These are phyloP conservation scores for Troilus luridus DNA, from an alignment of 2,888 invertebrate species.

Conservation along the genomic window DNA sequence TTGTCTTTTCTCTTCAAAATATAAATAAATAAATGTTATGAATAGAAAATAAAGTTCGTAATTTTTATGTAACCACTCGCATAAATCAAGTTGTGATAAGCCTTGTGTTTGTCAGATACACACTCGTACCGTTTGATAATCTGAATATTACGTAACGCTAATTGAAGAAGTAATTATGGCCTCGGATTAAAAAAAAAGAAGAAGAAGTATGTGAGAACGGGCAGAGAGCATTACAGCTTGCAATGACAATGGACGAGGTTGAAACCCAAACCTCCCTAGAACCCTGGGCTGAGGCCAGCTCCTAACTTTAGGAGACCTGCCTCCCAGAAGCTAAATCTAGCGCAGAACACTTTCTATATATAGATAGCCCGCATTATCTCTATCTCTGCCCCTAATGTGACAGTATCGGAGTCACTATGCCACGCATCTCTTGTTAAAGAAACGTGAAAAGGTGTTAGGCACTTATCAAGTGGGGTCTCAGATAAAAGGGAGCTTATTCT, in stretches of 20 bases:
- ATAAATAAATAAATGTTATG: no score
- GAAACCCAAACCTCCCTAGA: conserved; percentile 28
- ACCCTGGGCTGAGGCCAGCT: not conserved
- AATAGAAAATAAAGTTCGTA: no score
- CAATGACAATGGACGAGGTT: not conserved
- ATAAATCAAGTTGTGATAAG: no score
- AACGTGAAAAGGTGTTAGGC: not conserved
- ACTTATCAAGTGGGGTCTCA: not conserved
- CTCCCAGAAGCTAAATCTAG: conserved; percentile 15
- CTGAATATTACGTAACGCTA: not conserved
- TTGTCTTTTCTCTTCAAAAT: no score
- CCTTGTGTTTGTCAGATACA: no score
- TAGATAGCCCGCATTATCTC: conserved; percentile 13
- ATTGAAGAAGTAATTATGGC: not conserved
- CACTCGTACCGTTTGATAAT: no score
- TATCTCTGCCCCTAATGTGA: conserved; percentile 1
- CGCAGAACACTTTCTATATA: not conserved
- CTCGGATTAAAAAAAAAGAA: not conserved
- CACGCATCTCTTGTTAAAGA: not conserved
- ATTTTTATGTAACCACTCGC: no score
- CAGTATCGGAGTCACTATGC: conserved; percentile 2
- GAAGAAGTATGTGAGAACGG: not conserved
- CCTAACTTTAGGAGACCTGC: conserved; percentile 34
- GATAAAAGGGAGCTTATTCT: no score
- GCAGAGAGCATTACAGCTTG: not conserved